These are phyloP conservation scores for Dryoscopus gambensis DNA, from an alignment of 2,113 vertebrate species.

Conservation along the genomic window DNA sequence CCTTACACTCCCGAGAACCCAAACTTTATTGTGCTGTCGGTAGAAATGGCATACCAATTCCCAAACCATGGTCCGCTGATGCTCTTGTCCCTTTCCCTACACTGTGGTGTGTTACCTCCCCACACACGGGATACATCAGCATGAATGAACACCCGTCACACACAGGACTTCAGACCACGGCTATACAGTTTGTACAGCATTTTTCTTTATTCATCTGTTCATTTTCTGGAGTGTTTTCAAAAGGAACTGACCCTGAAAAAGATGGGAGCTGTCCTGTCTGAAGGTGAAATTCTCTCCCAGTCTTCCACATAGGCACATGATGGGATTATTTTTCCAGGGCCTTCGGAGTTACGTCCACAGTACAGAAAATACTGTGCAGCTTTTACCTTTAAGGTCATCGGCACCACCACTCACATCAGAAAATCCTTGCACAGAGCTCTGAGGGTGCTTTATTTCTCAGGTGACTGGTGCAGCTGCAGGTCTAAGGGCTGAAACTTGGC, in stretches of 20 bases:
- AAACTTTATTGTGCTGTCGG: accelerated
- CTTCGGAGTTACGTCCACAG: accelerated
- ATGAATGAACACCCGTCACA: accelerated
- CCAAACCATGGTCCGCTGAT: accelerated
- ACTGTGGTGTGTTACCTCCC: accelerated
- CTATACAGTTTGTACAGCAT: not conserved
- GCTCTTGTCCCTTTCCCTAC: not conserved
- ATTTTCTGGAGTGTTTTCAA: not conserved
- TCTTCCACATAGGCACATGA: not conserved
- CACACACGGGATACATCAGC: accelerated
- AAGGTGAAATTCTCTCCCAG: not conserved
- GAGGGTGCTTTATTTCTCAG: not conserved
- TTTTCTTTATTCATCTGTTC: not conserved
- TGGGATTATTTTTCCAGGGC: not conserved
- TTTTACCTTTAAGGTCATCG: not conserved
- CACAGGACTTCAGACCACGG: accelerated
- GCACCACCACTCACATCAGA: not conserved
- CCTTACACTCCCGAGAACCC: accelerated
- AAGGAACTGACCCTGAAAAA: not conserved
- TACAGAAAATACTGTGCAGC: not conserved
- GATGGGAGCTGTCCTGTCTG: not conserved
- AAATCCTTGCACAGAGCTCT: not conserved
- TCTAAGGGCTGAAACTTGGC: not conserved
- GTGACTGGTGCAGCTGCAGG: not conserved
- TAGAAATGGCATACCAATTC: not conserved